Percentiles rank a stretch among this genome's conserved stretches.
phyloP scores from a whole-genome alignment of 2,113 vertebrate species.

The Bubo bubo region DNA sequence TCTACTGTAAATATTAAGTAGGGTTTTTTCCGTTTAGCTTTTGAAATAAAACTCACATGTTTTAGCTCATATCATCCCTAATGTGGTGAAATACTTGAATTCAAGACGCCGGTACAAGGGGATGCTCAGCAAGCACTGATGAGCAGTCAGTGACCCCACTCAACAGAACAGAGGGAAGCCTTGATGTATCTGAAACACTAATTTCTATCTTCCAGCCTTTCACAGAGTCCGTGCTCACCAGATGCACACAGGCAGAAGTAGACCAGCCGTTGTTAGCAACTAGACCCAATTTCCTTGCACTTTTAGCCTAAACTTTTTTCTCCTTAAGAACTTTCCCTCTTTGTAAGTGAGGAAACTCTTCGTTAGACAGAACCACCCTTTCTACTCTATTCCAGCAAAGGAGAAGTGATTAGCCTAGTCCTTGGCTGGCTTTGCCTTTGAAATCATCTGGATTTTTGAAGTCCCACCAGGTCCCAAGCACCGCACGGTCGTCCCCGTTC shows the following conservation, averaged over 20 bases:
- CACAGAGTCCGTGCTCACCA: neutral
- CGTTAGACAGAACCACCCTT: neutral
- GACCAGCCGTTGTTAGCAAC: neutral
- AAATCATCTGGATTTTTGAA: neutral
- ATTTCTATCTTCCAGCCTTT: neutral
- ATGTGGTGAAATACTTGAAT: neutral
- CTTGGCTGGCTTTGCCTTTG: neutral
- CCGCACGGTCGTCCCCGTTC: accelerated
- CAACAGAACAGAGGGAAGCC: neutral
- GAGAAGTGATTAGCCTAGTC: neutral
- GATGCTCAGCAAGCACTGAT: neutral
- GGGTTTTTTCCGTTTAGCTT: neutral
- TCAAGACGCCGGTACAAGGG: neutral
- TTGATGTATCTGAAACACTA: neutral
- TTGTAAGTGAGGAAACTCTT: neutral
- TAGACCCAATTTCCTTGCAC: neutral
- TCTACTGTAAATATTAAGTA: neutral
- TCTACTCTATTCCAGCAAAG: neutral
- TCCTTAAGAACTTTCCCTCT: neutral
- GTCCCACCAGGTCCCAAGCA: neutral
- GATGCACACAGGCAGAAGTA: neutral
- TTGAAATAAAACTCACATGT: neutral
- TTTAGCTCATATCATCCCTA: neutral
- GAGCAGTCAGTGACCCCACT: neutral
- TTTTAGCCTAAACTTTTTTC: neutral